These are phyloP conservation scores for Drosophila repleta DNA, from an alignment of 1,140 invertebrate genomes.

Conservation along the genomic window DNA sequence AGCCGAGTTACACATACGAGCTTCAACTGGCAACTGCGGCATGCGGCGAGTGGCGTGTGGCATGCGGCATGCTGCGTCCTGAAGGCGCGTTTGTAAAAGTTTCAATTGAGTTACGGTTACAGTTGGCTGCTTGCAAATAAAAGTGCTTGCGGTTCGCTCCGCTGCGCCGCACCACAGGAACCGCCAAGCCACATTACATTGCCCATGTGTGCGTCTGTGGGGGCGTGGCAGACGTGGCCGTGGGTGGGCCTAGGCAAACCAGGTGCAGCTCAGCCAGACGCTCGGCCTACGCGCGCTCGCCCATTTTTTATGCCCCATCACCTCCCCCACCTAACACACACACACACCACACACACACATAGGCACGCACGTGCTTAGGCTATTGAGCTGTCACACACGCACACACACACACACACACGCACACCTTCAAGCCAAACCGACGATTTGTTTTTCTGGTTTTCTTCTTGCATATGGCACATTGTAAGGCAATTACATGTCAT, in stretches of 20 bases:
- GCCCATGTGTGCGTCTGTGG: neutral
- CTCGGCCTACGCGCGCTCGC: constrained; percentile 48
- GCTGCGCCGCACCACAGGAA: constrained; percentile 12
- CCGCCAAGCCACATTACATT: constrained; percentile 19
- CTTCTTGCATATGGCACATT: constrained; percentile 47
- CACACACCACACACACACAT: constrained; percentile 1
- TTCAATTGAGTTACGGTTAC: constrained; percentile 53
- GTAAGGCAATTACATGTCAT: constrained; percentile 68
- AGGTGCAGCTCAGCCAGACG: neutral
- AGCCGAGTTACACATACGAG: constrained; percentile 7
- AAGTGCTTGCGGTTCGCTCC: constrained; percentile 35
- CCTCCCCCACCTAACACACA: too few species aligned
- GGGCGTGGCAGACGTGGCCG: neutral
- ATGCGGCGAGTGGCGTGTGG: neutral
- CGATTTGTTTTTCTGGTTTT: constrained; percentile 50
- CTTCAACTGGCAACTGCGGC: neutral
- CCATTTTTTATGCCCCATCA: constrained; percentile 47
- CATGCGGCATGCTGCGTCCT: constrained; percentile 7
- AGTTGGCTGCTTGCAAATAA: constrained; percentile 43
- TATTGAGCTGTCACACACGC: constrained; percentile 43
- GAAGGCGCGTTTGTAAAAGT: constrained; percentile 36
- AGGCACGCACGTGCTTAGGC: constrained; percentile 19
- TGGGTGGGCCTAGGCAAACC: constrained; percentile 3
- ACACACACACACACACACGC: constrained; percentile 24
- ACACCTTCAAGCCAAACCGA: constrained; percentile 47